phyloP scores from a whole-genome alignment of 2,888 invertebrate genomes.

The Drosophila peninsularis region DNA sequence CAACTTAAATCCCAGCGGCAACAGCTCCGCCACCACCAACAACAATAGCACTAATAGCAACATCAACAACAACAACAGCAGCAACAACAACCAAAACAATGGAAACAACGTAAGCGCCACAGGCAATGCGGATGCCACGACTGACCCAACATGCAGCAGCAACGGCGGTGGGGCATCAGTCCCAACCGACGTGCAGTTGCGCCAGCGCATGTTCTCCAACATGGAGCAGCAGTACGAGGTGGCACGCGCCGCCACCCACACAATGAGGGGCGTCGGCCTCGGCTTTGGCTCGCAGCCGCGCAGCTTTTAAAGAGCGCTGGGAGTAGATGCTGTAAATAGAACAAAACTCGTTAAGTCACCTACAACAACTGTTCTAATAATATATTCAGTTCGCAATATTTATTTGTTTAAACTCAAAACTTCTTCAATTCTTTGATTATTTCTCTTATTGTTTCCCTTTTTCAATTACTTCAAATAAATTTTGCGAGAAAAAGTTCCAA shows the following conservation, averaged over 20 bases:
- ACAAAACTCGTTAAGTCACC: constrained; percentile 10
- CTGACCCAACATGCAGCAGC: constrained; percentile 17
- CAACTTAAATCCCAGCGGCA: constrained; percentile 8
- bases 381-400: constrained; percentile 28
- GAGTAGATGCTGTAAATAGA: constrained; percentile 42
- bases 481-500: constrained; percentile 57
- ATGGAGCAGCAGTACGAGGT: constrained; percentile 99
- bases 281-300: constrained; percentile 89
- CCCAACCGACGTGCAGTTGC: constrained; percentile 81
- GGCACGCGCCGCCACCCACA: constrained; percentile 97
- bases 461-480: constrained; percentile 53
- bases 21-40: constrained; percentile 16
- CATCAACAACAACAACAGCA: constrained; percentile 38
- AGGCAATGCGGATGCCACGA: constrained; percentile 13
- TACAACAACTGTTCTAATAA: constrained; percentile 28
- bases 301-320: constrained; percentile 66
- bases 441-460: background rate
- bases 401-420: constrained; percentile 26
- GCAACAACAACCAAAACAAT: constrained; percentile 25
- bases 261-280: constrained; percentile 94
- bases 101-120: background rate
- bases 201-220: constrained; percentile 94
- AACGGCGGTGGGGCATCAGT: constrained; percentile 32
- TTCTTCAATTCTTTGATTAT: background rate
- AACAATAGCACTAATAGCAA: constrained; percentile 10